Evolutionary conservation across 2,888 invertebrate species (phyloP).

Genomic region (Melanostoma scalare): DNA sequence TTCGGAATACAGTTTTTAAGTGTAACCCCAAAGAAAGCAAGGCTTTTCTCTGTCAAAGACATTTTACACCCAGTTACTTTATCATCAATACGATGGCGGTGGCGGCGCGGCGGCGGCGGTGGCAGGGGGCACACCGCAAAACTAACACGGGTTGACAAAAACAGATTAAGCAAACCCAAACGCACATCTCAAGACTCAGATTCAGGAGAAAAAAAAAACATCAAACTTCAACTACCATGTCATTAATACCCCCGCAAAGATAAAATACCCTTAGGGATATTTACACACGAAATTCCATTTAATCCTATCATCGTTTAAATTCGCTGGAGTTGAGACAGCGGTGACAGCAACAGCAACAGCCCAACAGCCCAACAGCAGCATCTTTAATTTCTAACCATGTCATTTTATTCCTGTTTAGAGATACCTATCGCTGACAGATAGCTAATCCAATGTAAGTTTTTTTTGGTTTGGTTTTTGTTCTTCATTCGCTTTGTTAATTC

Average conservation of each 20-base stretch:
- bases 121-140: not conserved
- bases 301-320: conserved; percentile 63
- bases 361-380: conserved; percentile 3
- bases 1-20: too few relatives aligned
- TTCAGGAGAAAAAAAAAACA: conserved; percentile 12
- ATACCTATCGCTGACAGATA: conserved; percentile 70
- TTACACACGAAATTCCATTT: conserved; percentile 63
- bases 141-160: conserved; percentile 54
- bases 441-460: conserved; percentile 55
- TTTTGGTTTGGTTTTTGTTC: not conserved
- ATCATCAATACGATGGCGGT: too few relatives aligned
- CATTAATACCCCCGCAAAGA: conserved; percentile 34
- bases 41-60: too few relatives aligned
- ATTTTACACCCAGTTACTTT: too few relatives aligned
- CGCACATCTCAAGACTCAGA: conserved; percentile 4
- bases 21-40: too few relatives aligned
- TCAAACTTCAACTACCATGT: conserved; percentile 61
- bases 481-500: conserved; percentile 20
- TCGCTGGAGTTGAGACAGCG: conserved; percentile 25
- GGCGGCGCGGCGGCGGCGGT: too few relatives aligned
- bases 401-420: conserved; percentile 54
- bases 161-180: conserved; percentile 66
- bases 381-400: conserved; percentile 64
- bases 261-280: conserved; percentile 58
- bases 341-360: conserved; percentile 35